A percentile compares a stretch with the other conserved stretches of the same genome.
phyloP scores from a whole-genome alignment of 2,888 invertebrate genomes.

The Leucoptera coffeella region DNA sequence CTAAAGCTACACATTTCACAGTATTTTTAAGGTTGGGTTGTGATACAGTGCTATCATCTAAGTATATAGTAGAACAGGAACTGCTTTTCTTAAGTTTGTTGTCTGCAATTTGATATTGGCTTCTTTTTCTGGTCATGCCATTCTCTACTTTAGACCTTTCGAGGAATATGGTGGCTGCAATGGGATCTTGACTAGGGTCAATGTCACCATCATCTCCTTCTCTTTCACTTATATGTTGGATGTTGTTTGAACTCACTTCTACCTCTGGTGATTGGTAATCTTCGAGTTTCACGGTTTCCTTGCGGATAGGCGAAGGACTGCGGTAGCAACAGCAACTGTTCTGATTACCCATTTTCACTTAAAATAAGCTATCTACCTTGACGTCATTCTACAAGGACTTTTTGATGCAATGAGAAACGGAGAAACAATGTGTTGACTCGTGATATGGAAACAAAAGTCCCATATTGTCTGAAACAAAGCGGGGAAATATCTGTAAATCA shows the following conservation, averaged over 20 bases:
- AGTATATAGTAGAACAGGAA: slow-evolving; percentile 96
- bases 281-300: slow-evolving; percentile 53
- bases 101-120: slow-evolving; percentile 85
- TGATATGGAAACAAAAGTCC: slow-evolving; percentile 30
- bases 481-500: too few species aligned
- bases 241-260: slow-evolving; percentile 75
- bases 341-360: slow-evolving; percentile 63
- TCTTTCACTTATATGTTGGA: slow-evolving; percentile 97
- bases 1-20: slow-evolving; percentile 96
- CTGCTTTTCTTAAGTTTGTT: slow-evolving; percentile 84
- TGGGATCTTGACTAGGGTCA: slow-evolving; percentile 95
- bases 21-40: slow-evolving; percentile 99
- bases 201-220: slow-evolving; percentile 93
- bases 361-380: slow-evolving; percentile 12
- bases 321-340: slow-evolving; percentile 72
- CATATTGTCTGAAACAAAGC: slow-evolving; percentile 45
- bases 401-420: slow-evolving; percentile 21
- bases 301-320: slow-evolving; percentile 57
- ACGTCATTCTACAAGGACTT: slow-evolving; percentile 30
- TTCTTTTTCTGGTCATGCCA: slow-evolving; percentile 81
- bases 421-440: slow-evolving; percentile 31
- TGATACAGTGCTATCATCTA: slow-evolving; percentile 99
- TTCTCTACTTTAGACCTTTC: slow-evolving; percentile 85
- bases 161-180: slow-evolving; percentile 93
- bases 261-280: slow-evolving; percentile 67